phyloP scores from a whole-genome alignment of 2,888 invertebrate genomes.

The Parochlus steinenii region DNA sequence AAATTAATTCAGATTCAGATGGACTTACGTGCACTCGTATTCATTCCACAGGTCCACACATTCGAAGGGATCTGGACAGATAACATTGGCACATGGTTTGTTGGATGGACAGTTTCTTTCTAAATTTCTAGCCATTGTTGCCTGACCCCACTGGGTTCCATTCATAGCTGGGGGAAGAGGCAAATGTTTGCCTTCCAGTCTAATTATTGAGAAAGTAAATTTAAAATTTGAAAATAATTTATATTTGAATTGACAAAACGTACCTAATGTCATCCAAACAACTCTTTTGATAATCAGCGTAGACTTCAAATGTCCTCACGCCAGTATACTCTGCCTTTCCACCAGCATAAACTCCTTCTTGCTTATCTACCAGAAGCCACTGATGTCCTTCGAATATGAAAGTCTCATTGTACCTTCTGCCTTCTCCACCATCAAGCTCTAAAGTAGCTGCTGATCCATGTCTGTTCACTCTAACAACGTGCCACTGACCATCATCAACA shows the following conservation, averaged over 20 bases:
- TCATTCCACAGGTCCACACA: slow-evolving; percentile 97
- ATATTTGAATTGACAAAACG: slow-evolving; percentile 13
- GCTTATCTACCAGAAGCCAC: slow-evolving; percentile 81
- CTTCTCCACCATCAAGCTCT: slow-evolving; percentile 89
- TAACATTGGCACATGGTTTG: slow-evolving; percentile 86
- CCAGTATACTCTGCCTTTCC: slow-evolving; percentile 93
- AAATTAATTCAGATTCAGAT: slow-evolving; percentile 5
- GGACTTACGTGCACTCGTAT: slow-evolving; percentile 94
- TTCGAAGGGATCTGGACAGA: slow-evolving; percentile 84
- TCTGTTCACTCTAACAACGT: slow-evolving; percentile 77
- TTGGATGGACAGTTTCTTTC: slow-evolving; percentile 88
- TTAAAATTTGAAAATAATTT: neutral
- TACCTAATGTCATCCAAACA: slow-evolving; percentile 42
- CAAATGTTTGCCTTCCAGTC: slow-evolving; percentile 86
- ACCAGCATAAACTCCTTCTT: slow-evolving; percentile 89
- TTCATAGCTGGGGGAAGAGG: slow-evolving; percentile 90
- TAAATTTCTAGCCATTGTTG: slow-evolving; percentile 82
- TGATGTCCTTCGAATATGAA: slow-evolving; percentile 83
- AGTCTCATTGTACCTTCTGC: slow-evolving; percentile 81
- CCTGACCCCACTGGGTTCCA: slow-evolving; percentile 90
- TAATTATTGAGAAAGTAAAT: slow-evolving; percentile 17
- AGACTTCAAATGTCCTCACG: slow-evolving; percentile 83
- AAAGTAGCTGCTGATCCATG: slow-evolving; percentile 86
- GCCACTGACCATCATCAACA: slow-evolving; percentile 95
- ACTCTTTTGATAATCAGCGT: slow-evolving; percentile 88